A percentile compares a stretch with the other conserved stretches of the same genome.
Evolutionary conservation across 2,797 vertebrate genomes (phyloP).

Genomic region (Protonibea diacanthus): DNA sequence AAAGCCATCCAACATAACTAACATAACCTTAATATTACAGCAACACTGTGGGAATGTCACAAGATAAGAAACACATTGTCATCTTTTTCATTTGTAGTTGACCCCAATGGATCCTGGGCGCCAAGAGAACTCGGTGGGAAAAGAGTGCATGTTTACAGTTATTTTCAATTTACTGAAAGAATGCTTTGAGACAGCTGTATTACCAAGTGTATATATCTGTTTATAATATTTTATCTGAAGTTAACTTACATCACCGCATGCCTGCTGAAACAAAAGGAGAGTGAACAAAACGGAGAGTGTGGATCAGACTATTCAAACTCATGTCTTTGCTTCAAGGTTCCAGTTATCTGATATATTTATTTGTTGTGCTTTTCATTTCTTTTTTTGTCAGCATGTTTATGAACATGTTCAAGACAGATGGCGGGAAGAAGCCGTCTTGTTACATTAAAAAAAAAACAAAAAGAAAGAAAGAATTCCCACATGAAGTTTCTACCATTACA

Average conservation of each 20-base stretch:
- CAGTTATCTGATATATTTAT: conserved; percentile 64
- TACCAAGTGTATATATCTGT: conserved; percentile 81
- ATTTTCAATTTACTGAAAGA: conserved; percentile 76
- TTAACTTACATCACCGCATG: conserved; percentile 81
- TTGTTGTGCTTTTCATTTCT: conserved; percentile 60
- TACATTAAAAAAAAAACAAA: conserved; percentile 8
- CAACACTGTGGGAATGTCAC: conserved; percentile 24
- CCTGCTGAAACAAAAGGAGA: conserved; percentile 79
- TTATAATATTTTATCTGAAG: conserved; percentile 81
- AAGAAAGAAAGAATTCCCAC: conserved; percentile 1
- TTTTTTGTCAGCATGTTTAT: conserved; percentile 67
- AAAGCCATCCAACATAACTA: conserved; percentile 15
- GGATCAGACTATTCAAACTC: conserved; percentile 52
- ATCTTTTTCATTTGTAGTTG: conserved; percentile 9
- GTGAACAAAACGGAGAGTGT: conserved; percentile 69
- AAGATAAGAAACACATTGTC: background rate
- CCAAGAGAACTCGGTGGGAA: conserved; percentile 65
- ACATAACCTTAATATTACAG: background rate
- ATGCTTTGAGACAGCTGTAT: conserved; percentile 76
- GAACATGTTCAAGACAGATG: conserved; percentile 55
- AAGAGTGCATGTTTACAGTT: conserved; percentile 88
- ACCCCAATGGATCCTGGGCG: conserved; percentile 68
- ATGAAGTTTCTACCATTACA: conserved; percentile 34
- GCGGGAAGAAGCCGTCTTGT: conserved; percentile 39
- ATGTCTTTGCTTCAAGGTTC: conserved; percentile 53